Evolutionary conservation across 2,113 vertebrate species (phyloP), one percentile per base, ranked within the genome.

Genomic region (Sclerurus mexicanus): DNA sequence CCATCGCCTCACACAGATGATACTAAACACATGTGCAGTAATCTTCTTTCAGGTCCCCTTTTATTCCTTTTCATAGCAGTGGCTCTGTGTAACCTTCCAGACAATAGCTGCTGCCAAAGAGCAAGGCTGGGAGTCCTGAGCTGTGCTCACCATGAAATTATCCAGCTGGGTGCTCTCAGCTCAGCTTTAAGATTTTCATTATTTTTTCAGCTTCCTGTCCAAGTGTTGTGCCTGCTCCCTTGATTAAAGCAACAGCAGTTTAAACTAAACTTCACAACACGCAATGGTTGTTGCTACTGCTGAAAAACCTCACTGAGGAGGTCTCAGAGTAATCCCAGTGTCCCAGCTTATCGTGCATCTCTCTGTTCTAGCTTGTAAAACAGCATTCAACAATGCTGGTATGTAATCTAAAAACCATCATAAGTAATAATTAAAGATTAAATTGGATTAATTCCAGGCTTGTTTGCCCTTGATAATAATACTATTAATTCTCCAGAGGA

Each of bases 361-460:
- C 50, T 64, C 75, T 77, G 25, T 58, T 85, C 59, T 28, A 47
- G 74, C 77, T 62, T 85, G 85, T 77, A 83, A 89, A 96, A 83
- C 3, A 33, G 27, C 50, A 63, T 83, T 87, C 10, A 1, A n/a
- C 71, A 55, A n/a, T 28, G n/a, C 31, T 49, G 40, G 58, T 72
- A 16, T 78, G 55, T 42, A 83, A 91, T 82, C 64, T 91, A 85
- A 83, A 91, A 83, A 75, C 14, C 59, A 63, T 67, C 16, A 12
- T 52, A 88, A 90, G 68, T 33, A 90, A 93, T 81, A 96, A 95
- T 92, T 96, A 93, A 94, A 93, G 83, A 92, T 72, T 68, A 90
- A 89, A 95, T 89, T 88, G 88, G 92, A 91, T 86, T 91, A 88
- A 87, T 94, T 90, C 81, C 46, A 91, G 87, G 49, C 58, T 91